These are phyloP conservation scores for Synergus japonicus DNA, from an alignment of 2,888 invertebrate genomes.

Conservation along the genomic window DNA sequence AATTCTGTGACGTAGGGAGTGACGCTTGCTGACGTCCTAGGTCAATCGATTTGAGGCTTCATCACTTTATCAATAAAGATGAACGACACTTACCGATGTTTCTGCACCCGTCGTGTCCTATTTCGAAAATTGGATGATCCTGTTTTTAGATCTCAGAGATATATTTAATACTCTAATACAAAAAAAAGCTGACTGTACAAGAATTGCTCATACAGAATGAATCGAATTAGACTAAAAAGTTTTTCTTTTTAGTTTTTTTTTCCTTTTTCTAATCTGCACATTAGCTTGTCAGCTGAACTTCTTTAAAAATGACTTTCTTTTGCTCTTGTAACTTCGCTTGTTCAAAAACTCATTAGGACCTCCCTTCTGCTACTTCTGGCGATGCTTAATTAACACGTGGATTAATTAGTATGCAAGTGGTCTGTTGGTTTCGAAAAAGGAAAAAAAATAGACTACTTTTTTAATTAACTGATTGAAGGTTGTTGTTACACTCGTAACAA, in stretches of 20 bases:
- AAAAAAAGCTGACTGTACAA: no score
- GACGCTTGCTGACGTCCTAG: constrained; percentile 59
- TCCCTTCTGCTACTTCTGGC: not conserved
- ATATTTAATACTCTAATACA: not conserved
- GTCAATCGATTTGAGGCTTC: constrained; percentile 59
- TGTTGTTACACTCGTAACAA: not conserved
- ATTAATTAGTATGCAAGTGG: not conserved
- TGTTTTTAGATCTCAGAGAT: constrained; percentile 3
- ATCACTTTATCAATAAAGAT: constrained; percentile 40
- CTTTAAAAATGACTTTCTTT: not conserved
- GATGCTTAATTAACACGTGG: constrained; percentile 1
- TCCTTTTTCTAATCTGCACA: not conserved
- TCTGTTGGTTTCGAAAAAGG: not conserved
- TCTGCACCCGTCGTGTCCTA: constrained; percentile 33
- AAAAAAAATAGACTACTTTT: not conserved
- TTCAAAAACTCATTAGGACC: not conserved
- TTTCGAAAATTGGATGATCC: not conserved
- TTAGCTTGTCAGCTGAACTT: not conserved
- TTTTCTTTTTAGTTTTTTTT: not conserved
- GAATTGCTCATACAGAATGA: no score
- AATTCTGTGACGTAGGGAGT: constrained; percentile 61
- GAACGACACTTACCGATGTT: constrained; percentile 34
- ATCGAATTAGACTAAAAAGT: no score
- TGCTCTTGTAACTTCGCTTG: not conserved
- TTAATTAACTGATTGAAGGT: not conserved